A percentile compares a stretch with the other conserved stretches of the same genome.
phyloP scores from a whole-genome alignment of 2,797 vertebrate genomes.

The Sebastes itinus region DNA sequence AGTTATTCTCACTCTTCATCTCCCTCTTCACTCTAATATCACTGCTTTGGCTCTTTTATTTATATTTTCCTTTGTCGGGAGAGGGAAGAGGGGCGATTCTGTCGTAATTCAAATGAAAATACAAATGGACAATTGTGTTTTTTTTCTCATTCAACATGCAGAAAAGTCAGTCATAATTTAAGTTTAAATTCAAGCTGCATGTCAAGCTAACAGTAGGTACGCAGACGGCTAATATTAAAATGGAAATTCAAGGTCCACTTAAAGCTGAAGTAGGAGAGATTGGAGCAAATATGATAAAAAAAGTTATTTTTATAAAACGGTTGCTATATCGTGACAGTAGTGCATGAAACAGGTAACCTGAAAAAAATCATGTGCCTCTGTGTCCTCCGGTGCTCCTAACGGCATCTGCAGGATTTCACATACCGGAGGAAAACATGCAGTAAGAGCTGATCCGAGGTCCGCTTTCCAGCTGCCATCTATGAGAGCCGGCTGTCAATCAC shows the following conservation, averaged over 20 bases:
- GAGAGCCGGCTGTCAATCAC: too few species aligned
- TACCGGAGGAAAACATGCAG: too few species aligned
- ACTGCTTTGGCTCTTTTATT: constrained; percentile 3
- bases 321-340: too few species aligned
- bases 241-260: constrained; percentile 7
- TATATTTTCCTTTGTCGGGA: neutral
- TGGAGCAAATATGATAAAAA: too few species aligned
- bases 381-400: too few species aligned
- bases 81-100: neutral
- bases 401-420: too few species aligned
- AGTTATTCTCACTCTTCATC: constrained; percentile 1
- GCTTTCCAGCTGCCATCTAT: too few species aligned
- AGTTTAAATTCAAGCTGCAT: neutral
- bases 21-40: neutral
- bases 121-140: neutral
- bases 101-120: neutral
- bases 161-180: neutral
- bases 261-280: too few species aligned
- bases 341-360: too few species aligned
- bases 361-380: too few species aligned
- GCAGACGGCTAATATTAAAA: neutral
- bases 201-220: neutral
- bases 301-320: too few species aligned
- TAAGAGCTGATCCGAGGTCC: accelerated
- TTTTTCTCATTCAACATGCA: neutral